Conservation (phyloP, 2,888 invertebrate species). For the Andrena hattorfiana region DNA sequence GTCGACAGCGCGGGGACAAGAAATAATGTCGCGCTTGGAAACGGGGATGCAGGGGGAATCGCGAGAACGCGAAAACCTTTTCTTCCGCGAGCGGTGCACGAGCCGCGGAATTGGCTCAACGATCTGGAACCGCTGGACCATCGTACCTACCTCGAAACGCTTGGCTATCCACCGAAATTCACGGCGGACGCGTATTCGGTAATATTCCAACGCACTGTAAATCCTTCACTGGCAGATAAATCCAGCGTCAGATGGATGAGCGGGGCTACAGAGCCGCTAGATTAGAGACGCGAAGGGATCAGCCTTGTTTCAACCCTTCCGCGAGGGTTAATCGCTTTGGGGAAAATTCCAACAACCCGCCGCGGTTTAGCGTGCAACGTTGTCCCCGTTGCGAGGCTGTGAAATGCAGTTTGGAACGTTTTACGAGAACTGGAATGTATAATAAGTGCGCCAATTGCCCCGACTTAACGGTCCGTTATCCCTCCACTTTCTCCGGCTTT, state of each 20-base stretch:
- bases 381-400: conserved; percentile 34
- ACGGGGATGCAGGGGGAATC: neutral
- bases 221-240: conserved; percentile 59
- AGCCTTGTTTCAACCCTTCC: conserved; percentile 59
- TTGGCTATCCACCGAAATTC: conserved; percentile 1
- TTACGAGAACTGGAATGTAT: conserved; percentile 10
- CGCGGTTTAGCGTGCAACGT: neutral
- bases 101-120: neutral
- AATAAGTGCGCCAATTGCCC: conserved; percentile 29
- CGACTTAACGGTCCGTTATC: conserved; percentile 32
- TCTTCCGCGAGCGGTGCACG: neutral
- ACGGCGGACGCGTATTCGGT: neutral
- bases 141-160: neutral
- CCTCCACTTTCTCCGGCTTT: conserved; percentile 19
- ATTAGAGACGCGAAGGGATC: conserved; percentile 55
- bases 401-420: conserved; percentile 49
- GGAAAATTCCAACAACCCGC: conserved; percentile 58
- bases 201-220: conserved; percentile 26
- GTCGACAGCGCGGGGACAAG: neutral
- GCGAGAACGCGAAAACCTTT: neutral
- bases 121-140: conserved; percentile 11
- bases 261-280: conserved; percentile 50
- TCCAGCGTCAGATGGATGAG: conserved; percentile 46
- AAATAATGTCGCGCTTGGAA: conserved; percentile 1
- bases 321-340: conserved; percentile 53